Base-by-base conservation (phyloP, 2,888 invertebrate genomes). In the Lycocerus yunnanus region DNA sequence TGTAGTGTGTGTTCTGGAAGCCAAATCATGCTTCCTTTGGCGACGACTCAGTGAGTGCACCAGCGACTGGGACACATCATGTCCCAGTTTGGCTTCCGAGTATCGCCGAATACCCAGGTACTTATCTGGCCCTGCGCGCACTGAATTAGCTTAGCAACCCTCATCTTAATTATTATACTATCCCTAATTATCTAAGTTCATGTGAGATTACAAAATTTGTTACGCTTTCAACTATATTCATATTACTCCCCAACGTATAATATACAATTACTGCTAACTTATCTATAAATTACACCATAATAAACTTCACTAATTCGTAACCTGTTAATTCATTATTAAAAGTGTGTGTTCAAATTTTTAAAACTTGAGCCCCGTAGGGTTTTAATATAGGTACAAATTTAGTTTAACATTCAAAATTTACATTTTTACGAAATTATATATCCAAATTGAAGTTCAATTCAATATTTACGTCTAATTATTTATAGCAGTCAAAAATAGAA, bases 71-170 rank as follows among this genome's bases (percentile, higher is more conserved):
- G 89, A 87, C 89, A 88, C 89, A 91, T 86, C 89, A 90, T 91
- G 91, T 91, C 91, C 90, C 91, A 91, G 90, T 91, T 91, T 90
- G 90, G 90, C 86, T 90, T 90, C 87, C 88, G 91, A 88, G 89
- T 90, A 89, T 91, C 91, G 85, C 91, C 91, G 87, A 90, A 88
- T 88, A 90, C 89, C 87, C 91, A 91, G 91, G 91, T 91, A 87
- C 80, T 79, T 78, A 74, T 72, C 69, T 74, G 77, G 72, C 78
- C 71, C 74, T 73, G 75, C 75, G 75, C 75, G 74, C 72, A 70
- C 73, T 66, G 69, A 66, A 20, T 60, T 66, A 68, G 58, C 74
- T 76, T 70, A 74, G 63, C 77, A 68, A 21, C 72, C 71, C 72
- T 72, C 75, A 67, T 73, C 66, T 74, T 58, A 72, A 72, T 72